Evolutionary conservation across 2,113 vertebrate species (phyloP), one percentile per base, ranked within the genome.

Genomic region (Pangasianodon hypophthalmus): DNA sequence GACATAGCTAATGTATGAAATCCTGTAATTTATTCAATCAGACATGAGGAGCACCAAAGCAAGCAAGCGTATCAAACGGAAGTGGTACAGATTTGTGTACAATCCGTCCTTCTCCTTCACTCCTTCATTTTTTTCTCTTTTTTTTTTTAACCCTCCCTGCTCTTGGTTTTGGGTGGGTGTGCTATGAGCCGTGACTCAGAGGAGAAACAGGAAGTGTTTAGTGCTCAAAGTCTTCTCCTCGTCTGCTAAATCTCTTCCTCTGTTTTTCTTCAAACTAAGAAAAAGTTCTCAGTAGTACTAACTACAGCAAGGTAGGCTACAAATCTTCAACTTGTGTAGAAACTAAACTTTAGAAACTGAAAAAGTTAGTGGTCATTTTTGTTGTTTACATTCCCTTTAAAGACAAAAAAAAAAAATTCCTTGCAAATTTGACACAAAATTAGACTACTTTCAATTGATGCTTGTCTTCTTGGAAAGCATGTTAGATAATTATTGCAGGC

Each of bases 121-220:
- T 52, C 13, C 64, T 13, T 19, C 24, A 2, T 41, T 9, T 58
- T 37, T 16, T 54, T 29, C 32, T n/a, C 5, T 82, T 60, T 9
- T n/a, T 50, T 44, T 56, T 2, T 10, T 48, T 48, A 48, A 80
- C 81, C 86, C 82, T 64, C 84, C 92, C 41, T 52, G 92, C 44
- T 88, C 60, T 87, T 60, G 58, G 80, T 50, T 80, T 60, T 48
- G 41, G 48, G 85, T 82, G 71, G 85, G 89, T 88, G 87, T 90
- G 93, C 95, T 90, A 73, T 3, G 91, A 93, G 90, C 93, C 89
- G 24, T 71, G 77, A 13, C 67, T 29, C 58, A 26, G 2, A 71
- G 92, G 54, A 77, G 32, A 73, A 88, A 50, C 41, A 94, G 91
- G 64, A 93, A 95, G 94, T 94, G 91, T 94, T 91, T 18, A 48